Evolutionary conservation across 2,113 vertebrate genomes (phyloP).

Genomic region (Natator depressus): DNA sequence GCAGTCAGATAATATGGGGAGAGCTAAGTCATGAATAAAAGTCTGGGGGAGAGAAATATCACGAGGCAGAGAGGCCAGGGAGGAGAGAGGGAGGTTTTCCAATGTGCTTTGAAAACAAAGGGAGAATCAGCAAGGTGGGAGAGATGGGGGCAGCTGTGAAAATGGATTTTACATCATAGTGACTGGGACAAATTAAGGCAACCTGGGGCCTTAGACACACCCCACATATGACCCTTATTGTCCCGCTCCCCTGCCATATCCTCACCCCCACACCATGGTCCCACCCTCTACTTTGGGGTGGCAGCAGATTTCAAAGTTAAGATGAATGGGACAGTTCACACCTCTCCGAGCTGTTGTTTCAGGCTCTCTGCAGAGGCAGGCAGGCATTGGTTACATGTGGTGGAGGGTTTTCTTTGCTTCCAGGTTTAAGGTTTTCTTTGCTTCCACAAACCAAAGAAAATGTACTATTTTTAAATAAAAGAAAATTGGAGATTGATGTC

Average conservation of each 20-base stretch:
- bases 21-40: not conserved
- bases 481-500: not conserved
- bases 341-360: not conserved
- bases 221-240: not conserved
- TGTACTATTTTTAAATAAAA: not conserved
- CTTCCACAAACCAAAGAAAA: not conserved
- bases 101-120: not conserved
- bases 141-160: not conserved
- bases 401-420: not conserved
- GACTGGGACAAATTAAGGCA: not conserved
- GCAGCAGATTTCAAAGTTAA: not conserved
- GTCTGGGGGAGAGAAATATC: not conserved
- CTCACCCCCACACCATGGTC: too few species aligned
- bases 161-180: not conserved
- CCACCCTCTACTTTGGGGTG: not conserved
- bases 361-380: not conserved
- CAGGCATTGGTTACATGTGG: not conserved
- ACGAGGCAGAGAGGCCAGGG: rapidly evolving
- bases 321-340: not conserved
- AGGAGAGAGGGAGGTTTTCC: not conserved
- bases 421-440: not conserved
- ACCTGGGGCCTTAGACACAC: not conserved
- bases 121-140: not conserved
- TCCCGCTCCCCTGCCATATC: not conserved
- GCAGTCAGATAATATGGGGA: not conserved